These are phyloP conservation scores for Lamellibrachia columna DNA, from an alignment of 2,888 invertebrate genomes.

Conservation along the genomic window DNA sequence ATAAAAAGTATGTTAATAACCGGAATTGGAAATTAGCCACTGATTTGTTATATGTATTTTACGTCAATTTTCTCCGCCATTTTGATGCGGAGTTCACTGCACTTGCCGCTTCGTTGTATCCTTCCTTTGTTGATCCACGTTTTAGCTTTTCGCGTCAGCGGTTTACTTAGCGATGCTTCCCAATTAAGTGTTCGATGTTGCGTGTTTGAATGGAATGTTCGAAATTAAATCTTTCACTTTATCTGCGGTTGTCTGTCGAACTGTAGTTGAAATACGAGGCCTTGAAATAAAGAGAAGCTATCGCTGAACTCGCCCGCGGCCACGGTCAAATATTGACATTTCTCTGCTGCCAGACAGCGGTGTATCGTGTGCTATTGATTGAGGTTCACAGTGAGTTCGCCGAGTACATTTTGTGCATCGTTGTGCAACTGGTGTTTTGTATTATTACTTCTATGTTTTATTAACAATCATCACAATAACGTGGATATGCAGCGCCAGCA, in stretches of 20 bases:
- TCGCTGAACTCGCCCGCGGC: not conserved
- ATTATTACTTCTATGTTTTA: not conserved
- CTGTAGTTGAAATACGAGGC: not conserved
- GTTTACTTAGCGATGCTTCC: not conserved
- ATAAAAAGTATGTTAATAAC: not conserved
- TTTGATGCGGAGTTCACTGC: conserved; percentile 12
- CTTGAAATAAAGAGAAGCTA: not conserved
- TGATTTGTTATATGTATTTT: not conserved
- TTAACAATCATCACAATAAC: not conserved
- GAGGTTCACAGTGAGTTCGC: not conserved
- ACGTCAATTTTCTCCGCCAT: conserved; percentile 3
- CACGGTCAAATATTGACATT: not conserved
- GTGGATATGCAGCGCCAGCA: not conserved
- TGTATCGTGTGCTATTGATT: not conserved
- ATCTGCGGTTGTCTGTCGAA: not conserved
- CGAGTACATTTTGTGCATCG: not conserved
- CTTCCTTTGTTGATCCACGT: conserved; percentile 10
- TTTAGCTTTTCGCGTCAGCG: not conserved
- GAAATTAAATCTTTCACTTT: not conserved
- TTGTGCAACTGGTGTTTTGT: not conserved
- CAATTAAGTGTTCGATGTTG: not conserved
- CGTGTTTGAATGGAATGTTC: not conserved
- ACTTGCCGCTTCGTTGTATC: not conserved
- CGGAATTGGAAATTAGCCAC: not conserved
- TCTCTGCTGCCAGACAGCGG: conserved; percentile 10